Conservation (phyloP, 1,140 invertebrate species). For the Drosophila subobscura region DNA sequence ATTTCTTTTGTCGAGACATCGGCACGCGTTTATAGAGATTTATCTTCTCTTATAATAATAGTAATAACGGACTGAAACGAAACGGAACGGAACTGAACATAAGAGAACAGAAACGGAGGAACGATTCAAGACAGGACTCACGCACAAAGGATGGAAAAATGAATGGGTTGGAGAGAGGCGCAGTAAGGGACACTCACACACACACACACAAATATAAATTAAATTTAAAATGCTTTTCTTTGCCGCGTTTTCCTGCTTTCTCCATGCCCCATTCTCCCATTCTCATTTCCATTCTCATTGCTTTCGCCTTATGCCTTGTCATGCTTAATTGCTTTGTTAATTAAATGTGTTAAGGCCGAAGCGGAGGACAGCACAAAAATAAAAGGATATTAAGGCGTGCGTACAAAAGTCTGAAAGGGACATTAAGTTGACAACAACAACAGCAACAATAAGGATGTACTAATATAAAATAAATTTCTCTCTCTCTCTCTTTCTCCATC, state of each 20-base stretch:
- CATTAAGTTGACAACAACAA: conserved; percentile 73
- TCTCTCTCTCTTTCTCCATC: background rate
- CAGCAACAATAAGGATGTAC: conserved; percentile 29
- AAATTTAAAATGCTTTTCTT: conserved; percentile 71
- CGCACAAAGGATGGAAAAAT: background rate
- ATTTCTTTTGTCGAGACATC: too few relatives aligned
- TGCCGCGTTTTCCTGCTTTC: conserved; percentile 30
- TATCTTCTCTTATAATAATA: conserved; percentile 29
- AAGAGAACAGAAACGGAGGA: conserved; percentile 32
- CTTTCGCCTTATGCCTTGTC: conserved; percentile 70
- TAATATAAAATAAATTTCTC: conserved; percentile 72
- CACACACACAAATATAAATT: conserved; percentile 57
- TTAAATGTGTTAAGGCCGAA: conserved; percentile 75
- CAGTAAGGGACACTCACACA: conserved; percentile 7
- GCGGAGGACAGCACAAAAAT: conserved; percentile 4
- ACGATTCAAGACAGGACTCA: conserved; percentile 1
- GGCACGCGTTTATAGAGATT: too few relatives aligned
- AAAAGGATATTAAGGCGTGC: conserved; percentile 69
- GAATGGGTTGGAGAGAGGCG: background rate
- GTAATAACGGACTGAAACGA: conserved; percentile 43
- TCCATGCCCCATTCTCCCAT: conserved; percentile 7
- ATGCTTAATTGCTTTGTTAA: conserved; percentile 82
- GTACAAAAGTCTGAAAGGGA: conserved; percentile 57
- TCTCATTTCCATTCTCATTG: conserved; percentile 55
- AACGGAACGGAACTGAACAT: conserved; percentile 20